Percentiles rank a stretch among this genome's conserved stretches.
Evolutionary conservation across 2,888 invertebrate species (phyloP).

Genomic region (Entomobrya proxima): DNA sequence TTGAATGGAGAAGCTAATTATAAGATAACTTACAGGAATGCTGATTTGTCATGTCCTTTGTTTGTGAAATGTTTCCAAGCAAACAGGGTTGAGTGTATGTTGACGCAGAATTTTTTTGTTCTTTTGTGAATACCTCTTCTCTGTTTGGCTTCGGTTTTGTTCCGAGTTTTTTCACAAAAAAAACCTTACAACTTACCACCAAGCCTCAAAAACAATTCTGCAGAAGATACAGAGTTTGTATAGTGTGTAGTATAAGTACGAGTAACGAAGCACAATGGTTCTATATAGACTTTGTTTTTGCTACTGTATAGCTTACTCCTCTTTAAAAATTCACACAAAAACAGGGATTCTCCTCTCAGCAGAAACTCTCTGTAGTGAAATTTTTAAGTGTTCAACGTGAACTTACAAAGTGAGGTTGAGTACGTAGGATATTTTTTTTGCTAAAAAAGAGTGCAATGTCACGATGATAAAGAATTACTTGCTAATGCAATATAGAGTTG

Average conservation of each 20-base stretch:
- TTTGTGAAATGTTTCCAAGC: constrained; percentile 65
- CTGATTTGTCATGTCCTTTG: constrained; percentile 75
- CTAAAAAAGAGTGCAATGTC: constrained; percentile 34
- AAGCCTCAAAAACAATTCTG: background rate
- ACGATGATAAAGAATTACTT: constrained; percentile 30
- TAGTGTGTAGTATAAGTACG: too few species aligned
- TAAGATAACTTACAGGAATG: constrained; percentile 75
- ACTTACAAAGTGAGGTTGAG: background rate
- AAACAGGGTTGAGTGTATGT: too few species aligned
- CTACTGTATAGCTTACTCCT: too few species aligned
- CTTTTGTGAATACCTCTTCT: constrained; percentile 27
- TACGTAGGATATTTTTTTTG: constrained; percentile 17
- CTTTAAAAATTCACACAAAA: too few species aligned
- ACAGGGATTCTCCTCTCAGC: too few species aligned
- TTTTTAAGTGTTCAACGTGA: background rate
- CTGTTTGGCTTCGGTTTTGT: background rate
- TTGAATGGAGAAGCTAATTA: constrained; percentile 71
- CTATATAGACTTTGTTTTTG: background rate
- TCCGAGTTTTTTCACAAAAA: constrained; percentile 18
- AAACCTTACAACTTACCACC: constrained; percentile 28
- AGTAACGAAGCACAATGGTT: background rate
- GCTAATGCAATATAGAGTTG: too few species aligned
- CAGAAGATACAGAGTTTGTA: background rate
- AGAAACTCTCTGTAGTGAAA: background rate
- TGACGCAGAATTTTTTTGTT: constrained; percentile 16